These are phyloP conservation scores for Cynodonichthys magdalenae DNA, from an alignment of 2,797 vertebrate genomes.

Conservation along the genomic window DNA sequence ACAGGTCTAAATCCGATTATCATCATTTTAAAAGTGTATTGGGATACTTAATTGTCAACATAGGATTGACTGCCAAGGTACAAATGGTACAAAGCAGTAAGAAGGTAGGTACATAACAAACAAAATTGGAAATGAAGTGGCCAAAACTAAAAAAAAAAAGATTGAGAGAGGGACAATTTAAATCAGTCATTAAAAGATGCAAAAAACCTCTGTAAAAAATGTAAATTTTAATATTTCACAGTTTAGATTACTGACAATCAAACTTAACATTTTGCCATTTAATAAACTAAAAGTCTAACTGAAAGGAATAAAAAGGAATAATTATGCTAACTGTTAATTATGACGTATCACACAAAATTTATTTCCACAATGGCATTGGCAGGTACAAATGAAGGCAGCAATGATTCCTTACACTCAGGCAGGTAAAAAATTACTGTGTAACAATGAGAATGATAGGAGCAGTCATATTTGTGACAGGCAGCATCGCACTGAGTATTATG, in stretches of 20 bases:
- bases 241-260: not conserved
- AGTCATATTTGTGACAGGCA: constrained; percentile 74
- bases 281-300: constrained; percentile 7
- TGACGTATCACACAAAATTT: constrained; percentile 40
- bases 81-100: no score
- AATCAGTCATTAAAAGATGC: not conserved
- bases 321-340: constrained; percentile 45
- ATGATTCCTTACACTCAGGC: constrained; percentile 54
- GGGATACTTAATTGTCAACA: no score
- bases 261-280: constrained; percentile 11
- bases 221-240: no score
- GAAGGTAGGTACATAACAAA: no score
- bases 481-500: constrained; percentile 70
- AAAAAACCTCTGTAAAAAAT: not conserved
- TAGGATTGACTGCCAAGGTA: no score
- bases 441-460: constrained; percentile 67
- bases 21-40: no score
- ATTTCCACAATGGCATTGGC: constrained; percentile 44
- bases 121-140: no score
- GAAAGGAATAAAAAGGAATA: constrained; percentile 29
- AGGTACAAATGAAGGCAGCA: constrained; percentile 51
- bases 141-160: no score
- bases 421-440: constrained; percentile 66
- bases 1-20: no score
- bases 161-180: not conserved